A percentile compares a stretch with the other conserved stretches of the same genome.
phyloP scores from a whole-genome alignment of 2,797 vertebrate genomes.

The Falco columbarius region DNA sequence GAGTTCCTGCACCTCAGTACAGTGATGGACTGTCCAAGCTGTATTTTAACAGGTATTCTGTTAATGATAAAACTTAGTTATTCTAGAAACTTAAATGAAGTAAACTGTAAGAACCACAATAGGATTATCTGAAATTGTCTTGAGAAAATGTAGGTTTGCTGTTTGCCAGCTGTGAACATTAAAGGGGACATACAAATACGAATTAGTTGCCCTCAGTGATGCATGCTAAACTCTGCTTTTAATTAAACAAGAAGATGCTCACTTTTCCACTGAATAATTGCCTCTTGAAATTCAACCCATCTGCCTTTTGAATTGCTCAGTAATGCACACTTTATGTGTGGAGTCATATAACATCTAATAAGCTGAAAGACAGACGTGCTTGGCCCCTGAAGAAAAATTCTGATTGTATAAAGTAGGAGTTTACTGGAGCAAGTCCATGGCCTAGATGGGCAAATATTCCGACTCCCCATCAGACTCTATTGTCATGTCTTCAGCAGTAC shows the following conservation, averaged over 20 bases:
- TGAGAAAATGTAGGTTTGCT: not conserved
- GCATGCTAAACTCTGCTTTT: constrained; percentile 23
- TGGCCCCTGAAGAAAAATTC: not conserved
- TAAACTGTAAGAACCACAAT: not conserved
- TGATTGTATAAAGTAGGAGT: not conserved
- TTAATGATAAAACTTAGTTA: not conserved
- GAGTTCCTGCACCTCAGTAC: not conserved
- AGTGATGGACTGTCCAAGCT: not conserved
- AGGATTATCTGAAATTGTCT: not conserved
- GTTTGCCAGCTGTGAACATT: not conserved
- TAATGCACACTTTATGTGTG: not conserved
- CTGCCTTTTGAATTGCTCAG: not conserved
- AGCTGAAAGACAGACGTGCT: not conserved
- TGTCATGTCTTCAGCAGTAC: not conserved
- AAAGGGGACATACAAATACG: not conserved
- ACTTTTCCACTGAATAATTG: constrained; percentile 33
- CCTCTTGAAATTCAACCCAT: constrained; percentile 44
- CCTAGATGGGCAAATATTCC: not conserved
- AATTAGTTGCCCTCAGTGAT: not conserved
- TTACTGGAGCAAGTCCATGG: not conserved
- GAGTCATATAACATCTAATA: not conserved
- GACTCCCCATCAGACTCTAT: not conserved
- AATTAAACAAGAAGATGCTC: constrained; percentile 11
- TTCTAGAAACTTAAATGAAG: not conserved
- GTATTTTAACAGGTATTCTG: not conserved